Conservation (phyloP, 2,888 invertebrate genomes). For the Synanthedon vespiformis region DNA sequence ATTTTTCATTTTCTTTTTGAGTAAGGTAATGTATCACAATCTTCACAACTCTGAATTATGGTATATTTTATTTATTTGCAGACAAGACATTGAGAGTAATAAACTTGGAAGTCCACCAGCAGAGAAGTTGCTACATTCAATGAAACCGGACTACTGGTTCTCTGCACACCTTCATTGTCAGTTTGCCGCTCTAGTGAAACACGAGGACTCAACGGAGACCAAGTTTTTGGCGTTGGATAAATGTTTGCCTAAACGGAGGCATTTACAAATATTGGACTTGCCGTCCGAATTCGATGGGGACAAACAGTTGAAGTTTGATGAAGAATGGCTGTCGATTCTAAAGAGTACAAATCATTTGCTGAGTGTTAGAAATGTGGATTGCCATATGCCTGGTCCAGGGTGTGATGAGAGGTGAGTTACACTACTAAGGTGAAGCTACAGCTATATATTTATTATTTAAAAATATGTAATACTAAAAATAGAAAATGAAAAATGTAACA, state of each 20-base stretch:
- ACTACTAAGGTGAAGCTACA: constrained; percentile 1
- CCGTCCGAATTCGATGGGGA: constrained; percentile 67
- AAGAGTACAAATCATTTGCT: constrained; percentile 89
- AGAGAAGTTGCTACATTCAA: constrained; percentile 80
- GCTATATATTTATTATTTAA: background rate
- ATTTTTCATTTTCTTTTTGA: too few relatives aligned
- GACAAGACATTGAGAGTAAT: constrained; percentile 84
- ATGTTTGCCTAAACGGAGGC: constrained; percentile 89
- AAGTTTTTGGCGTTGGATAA: constrained; percentile 97
- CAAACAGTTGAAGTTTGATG: constrained; percentile 79
- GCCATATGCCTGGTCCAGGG: constrained; percentile 87
- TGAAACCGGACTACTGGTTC: constrained; percentile 96
- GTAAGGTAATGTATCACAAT: too few relatives aligned
- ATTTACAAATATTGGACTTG: constrained; percentile 85
- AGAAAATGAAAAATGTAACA: too few relatives aligned
- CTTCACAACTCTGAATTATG: too few relatives aligned
- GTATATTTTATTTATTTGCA: constrained; percentile 34
- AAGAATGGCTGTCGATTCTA: constrained; percentile 94
- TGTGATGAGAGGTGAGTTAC: constrained; percentile 72
- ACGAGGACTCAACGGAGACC: constrained; percentile 70
- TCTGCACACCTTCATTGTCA: constrained; percentile 97
- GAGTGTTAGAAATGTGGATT: constrained; percentile 75
- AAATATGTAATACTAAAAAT: background rate
- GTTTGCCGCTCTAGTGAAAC: constrained; percentile 89
- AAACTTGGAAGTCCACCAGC: constrained; percentile 89